Percentiles rank a stretch among this genome's conserved stretches.
Conservation (phyloP, 2,888 invertebrate genomes). For the Coronaproctus castanopsis region DNA sequence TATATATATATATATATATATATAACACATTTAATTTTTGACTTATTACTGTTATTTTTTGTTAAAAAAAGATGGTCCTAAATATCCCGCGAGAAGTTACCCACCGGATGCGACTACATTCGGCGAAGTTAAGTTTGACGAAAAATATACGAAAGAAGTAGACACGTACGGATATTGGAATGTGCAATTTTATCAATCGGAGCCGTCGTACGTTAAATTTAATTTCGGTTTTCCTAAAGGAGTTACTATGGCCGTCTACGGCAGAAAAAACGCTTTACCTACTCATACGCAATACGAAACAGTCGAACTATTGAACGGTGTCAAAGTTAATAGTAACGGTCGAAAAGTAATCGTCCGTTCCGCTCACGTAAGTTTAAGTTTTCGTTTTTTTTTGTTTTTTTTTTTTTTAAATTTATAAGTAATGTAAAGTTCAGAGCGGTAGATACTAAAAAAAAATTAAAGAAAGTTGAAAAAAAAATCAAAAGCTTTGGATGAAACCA, state of each 20-base stretch:
- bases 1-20: no score
- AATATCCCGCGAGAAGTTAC: constrained; percentile 71
- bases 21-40: no score
- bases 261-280: constrained; percentile 77
- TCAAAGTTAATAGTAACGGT: constrained; percentile 31
- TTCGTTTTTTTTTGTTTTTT: no score
- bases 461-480: no score
- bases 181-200: constrained; percentile 88
- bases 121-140: constrained; percentile 69
- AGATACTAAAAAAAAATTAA: no score
- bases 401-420: neutral
- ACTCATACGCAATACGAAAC: constrained; percentile 94
- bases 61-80: no score
- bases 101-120: constrained; percentile 85
- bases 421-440: no score
- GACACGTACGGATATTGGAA: constrained; percentile 92
- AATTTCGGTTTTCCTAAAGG: constrained; percentile 82
- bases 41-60: no score
- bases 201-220: constrained; percentile 81
- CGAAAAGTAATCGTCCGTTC: constrained; percentile 40
- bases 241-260: constrained; percentile 86
- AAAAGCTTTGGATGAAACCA: no score
- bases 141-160: constrained; percentile 70
- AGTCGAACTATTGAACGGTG: constrained; percentile 75
- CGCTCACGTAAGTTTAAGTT: constrained; percentile 53